Base-by-base conservation (phyloP, 2,113 vertebrate genomes). In the Cephalopterus ornatus region DNA sequence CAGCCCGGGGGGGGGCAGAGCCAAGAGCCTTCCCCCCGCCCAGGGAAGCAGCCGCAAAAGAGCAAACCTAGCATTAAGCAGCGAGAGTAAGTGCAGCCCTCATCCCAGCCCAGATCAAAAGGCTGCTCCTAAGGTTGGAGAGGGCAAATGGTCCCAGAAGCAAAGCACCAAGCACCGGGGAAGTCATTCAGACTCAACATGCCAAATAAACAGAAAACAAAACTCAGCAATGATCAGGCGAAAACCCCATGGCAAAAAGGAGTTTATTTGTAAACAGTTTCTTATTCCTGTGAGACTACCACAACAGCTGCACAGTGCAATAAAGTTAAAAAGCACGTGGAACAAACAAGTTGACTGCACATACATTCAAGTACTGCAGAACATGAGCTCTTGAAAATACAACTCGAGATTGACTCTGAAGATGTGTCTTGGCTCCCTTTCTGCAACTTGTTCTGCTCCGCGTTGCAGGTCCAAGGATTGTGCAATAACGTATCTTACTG, bases 321-420 rank as follows among this genome's bases (percentile, higher is more conserved):
- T 14, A 4, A n/a, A 65, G 62, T 24, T 37, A 0, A 46, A 41
- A 27, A 87, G 33, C 67, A 44, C 24, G 1, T 1, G 14, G 35
- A 50, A n/a, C 13, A 23, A 59, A 37, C 28, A 26, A 6, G 13
- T 13, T 12, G 12, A 20, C 46, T 63, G 66, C 11, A 9, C 6
- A 12, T 9, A 46, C 9, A 13, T 15, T 32, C 47, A 39, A 41
- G 17, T 30, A 8, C 27, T 11, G 39, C 19, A 4, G 14, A 33
- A 26, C 19, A 8, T 0, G 0, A 44, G 14, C 33, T 66, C 12
- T 14, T 20, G 6, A 58, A 87, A 61, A 27, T 2, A 28, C 12
- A 65, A 3, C 44, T 23, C 1, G 0, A 5, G 12, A 5, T 6
- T 4, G 11, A 14, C 30, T 55, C 5, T 17, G 32, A 49, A 52